Evolutionary conservation across 2,797 vertebrate genomes (phyloP), one percentile per base, ranked within the genome.

Genomic region (Alcedo quadribrachys): DNA sequence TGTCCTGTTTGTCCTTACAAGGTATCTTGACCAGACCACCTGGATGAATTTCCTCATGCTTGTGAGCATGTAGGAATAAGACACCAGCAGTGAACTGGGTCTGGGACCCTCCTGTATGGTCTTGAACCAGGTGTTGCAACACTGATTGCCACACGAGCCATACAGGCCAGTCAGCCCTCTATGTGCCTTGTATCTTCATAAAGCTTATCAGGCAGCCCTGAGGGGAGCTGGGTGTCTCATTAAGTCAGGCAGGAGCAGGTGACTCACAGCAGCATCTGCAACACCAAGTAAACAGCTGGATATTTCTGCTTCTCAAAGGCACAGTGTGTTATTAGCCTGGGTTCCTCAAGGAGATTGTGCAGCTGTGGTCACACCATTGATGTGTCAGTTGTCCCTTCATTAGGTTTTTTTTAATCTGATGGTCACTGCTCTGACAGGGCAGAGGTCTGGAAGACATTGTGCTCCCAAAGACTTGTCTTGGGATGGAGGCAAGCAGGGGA

Each of bases 231-330:
- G 60, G 42, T 78, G 69, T 53, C 87, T 96, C 69, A 80, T 81
- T 68, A 87, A 92, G 77, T 65, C 85, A 65, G 1, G 1, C 10
- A 33, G 76, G 87, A 85, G 37, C 43, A 48, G 4, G 9, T 94
- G 94, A 95, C 65, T 96, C 92, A 92, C n/a, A 82, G 45, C 89
- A 90, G 90, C 89, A 93, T 92, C 89, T 93, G 81, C 77, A 90
- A 30, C 33, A 5, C 40, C 8, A 28, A 81, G 79, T 60, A 80
- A 92, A 90, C 90, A 86, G 62, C 87, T 91, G 94, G 92, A 92
- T 89, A 60, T 89, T 91, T 85, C 73, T 77, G 62, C 43, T 91
- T 93, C 69, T 66, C 32, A n/a, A 51, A 6, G 14, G 18, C 37
- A 18, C 7, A 20, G 42, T 15, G 43, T 96, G 84, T 93, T 92